Evolutionary conservation across 1,140 invertebrate species (phyloP), one percentile per base, ranked within the genome.

Genomic region (Musca domestica): DNA sequence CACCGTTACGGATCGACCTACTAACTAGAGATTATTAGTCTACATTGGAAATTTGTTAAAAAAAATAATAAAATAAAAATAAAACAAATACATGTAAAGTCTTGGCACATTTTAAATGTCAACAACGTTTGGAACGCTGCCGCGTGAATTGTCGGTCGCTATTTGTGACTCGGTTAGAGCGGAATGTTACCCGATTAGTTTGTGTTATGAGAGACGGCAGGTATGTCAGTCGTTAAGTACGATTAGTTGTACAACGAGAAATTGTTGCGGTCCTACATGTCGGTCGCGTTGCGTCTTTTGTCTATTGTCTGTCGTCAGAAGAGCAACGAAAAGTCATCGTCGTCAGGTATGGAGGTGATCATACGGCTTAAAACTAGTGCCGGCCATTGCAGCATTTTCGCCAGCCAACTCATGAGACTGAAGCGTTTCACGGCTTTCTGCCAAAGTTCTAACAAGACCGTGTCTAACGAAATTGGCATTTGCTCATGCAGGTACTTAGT

Each of bases 301-400:
- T n/a, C n/a, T n/a, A n/a, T n/a, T n/a, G n/a, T n/a, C 15, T 27
- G 51, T 54, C 7, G 41, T 69, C 68, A 69, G 46, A 69, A 69
- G 9, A 56, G 64, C 61, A 69, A 61, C 65, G 69, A 48, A 66
- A 70, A 67, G 25, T 69, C 67, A 54, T 70, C 67, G 64, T 70
- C 69, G 34, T 69, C 69, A 46, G 69, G 69, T 69, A 69, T 64
- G 34, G 70, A 74, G 69, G 66, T 71, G 54, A 74, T 70, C 61
- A 74, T 64, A 70, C 71, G 70, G 70, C 56, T 71, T 58, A 74
- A 67, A 30, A 71, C 65, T 63, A 73, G 47, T 34, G 73, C 71
- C 23, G 73, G 73, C 73, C 73, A 74, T 72, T 74, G 73, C 54
- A 74, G 70, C 25, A 72, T 64, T 70, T 72, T 74, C 49, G 70